Conservation (phyloP, 2,888 invertebrate genomes). For the Ptilodon capucinus region DNA sequence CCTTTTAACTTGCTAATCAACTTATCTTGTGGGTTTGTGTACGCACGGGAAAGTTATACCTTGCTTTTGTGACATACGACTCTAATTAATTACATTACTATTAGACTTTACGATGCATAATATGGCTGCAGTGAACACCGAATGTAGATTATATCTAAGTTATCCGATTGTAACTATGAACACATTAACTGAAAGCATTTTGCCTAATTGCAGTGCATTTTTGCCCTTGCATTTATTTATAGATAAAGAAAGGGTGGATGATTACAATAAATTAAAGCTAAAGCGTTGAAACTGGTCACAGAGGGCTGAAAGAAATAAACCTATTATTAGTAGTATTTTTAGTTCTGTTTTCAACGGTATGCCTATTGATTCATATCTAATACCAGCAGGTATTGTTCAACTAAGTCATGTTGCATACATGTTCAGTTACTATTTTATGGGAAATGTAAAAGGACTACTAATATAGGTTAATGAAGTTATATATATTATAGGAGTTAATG, state of each 20-base stretch:
- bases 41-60: constrained; percentile 40
- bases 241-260: too few species aligned
- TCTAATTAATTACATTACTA: constrained; percentile 38
- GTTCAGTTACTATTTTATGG: constrained; percentile 15
- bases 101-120: constrained; percentile 4
- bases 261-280: too few species aligned
- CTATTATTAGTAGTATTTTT: background rate
- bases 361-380: constrained; percentile 10
- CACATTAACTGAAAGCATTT: too few species aligned
- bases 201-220: too few species aligned
- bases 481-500: constrained; percentile 12
- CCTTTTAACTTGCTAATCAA: constrained; percentile 72
- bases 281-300: too few species aligned
- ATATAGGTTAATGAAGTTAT: too few species aligned
- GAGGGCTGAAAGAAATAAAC: background rate
- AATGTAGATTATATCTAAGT: background rate
- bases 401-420: constrained; percentile 16
- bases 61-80: constrained; percentile 41
- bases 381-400: constrained; percentile 12
- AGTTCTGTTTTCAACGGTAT: background rate
- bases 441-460: constrained; percentile 10
- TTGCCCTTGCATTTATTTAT: too few species aligned
- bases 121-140: background rate
- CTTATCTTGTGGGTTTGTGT: constrained; percentile 63
- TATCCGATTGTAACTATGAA: background rate